Base-by-base conservation (phyloP, 1,140 invertebrate genomes). In the Drosophila repleta region DNA sequence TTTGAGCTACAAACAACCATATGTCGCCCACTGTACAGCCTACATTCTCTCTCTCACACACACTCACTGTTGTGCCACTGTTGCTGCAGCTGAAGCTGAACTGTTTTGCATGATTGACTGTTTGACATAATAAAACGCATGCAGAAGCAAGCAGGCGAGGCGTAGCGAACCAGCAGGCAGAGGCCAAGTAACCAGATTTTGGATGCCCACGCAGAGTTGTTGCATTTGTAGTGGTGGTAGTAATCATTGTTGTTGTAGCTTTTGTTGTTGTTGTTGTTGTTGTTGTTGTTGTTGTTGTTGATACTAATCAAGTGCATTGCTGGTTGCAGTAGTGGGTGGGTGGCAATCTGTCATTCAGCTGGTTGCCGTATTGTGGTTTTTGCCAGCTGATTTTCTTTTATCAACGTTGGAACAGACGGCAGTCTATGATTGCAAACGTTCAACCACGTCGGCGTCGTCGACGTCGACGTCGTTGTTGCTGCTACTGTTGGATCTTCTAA, bases 81-180 rank as follows among this genome's bases (percentile, higher is more conserved):
- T 64, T 46, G 77, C 68, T 66, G 77, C 66, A 61, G 66, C 74
- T 63, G 82, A 66, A 61, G 66, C 74, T 53, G 70, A 87, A 87
- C 82, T 87, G 79, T 82, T 87, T 85, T 85, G 83, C 82, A 85
- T 87, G 82, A 85, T 85, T 85, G 82, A 85, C 82, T 87, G 82
- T 85, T 85, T 85, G 82, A 88, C 82, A 85, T 85, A 85, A 85
- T 85, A 83, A 85, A 85, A 85, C 82, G 82, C 82, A 85, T 87
- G 83, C 75, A 77, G 76, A 71, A 81, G 67, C 82, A 81, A 80
- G 60, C 56, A 26, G 43, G 17, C 52, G 18, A 15, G 29, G 29
- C 13, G 24, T 26, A 52, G 15, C 53, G 41, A 65, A 53, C 37
- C 49, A 53, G 29, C 24, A 57, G 32, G 45, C 18, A 43, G 21